Base-by-base conservation (phyloP, 64 coral and sea anemone species). In the Stichodactyla helianthus region DNA sequence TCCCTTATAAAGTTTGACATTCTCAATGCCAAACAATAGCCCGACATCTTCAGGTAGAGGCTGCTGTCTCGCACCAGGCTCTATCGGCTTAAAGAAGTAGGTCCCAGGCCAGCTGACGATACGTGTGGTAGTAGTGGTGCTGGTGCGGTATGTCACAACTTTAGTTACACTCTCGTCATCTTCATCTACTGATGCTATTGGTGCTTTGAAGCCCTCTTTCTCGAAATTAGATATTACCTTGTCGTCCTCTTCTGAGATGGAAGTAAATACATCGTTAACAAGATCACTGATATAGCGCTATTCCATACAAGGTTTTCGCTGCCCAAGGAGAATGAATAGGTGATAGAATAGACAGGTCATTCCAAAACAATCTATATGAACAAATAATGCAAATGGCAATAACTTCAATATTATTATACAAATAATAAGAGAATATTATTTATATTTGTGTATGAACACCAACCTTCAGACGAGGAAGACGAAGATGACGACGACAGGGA, bases 61-160 rank as follows among this genome's bases (percentile, higher is more conserved):
- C 31, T 63, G 54, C 61, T 84, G 83, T 84, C 83, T 63, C 25
- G 54, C 53, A 16, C 56, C 83, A 60, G 83, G 83, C 56, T 84
- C 83, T 84, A 84, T 84, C 19, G 83, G 83, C 55, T 84, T 84
- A 25, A 84, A 84, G 83, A 84, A 84, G 83, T 84, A 62, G 55
- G 83, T 63, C 11, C 83, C 83, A 84, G 83, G 83, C 83, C 83
- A 84, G 83, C 83, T 84, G 56, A 84, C 83, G 2, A 84, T 54
- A 6, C 83, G 52, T 25, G 83, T 84, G 16, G 83, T 84, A 7
- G 83, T 84, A 6, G 52, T 84, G 17, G 83, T 84, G 4, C 20
- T 26, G 13, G 83, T 84, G 18, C 83, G 83, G 14, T 84, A 84
- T 51, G 83, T 84, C 6, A 84, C 83, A 0, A 84, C 53, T 57